Evolutionary conservation across 2,888 invertebrate genomes (phyloP).

Genomic region (Campaea margaritaria): DNA sequence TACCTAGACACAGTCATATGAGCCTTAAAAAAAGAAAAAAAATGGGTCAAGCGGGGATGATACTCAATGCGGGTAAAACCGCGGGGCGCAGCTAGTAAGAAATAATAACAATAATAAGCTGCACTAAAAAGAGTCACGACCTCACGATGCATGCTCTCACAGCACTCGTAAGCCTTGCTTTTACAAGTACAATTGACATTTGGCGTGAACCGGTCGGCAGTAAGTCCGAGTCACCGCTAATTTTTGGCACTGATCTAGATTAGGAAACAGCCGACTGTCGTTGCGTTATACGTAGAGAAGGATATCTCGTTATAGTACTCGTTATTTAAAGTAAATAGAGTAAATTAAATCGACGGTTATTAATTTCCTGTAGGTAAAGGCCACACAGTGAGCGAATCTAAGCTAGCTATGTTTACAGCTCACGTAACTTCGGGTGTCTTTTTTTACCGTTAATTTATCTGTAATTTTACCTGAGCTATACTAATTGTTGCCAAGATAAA

Average conservation of each 20-base stretch:
- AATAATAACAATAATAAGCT: background rate
- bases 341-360: no score
- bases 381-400: no score
- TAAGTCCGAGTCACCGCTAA: conserved; percentile 46
- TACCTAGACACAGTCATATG: no score
- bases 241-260: conserved; percentile 57
- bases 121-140: conserved; percentile 5
- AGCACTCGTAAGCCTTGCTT: conserved; percentile 20
- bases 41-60: no score
- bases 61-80: no score
- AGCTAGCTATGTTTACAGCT: no score
- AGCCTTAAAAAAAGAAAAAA: no score
- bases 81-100: background rate
- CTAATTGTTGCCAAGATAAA: no score
- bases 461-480: no score
- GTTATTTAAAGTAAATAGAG: background rate
- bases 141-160: background rate
- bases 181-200: conserved; percentile 28
- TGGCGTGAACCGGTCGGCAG: conserved; percentile 21
- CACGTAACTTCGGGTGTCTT: no score
- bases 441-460: no score
- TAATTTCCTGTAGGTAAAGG: no score
- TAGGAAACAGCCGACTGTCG: conserved; percentile 43
- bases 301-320: background rate
- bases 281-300: conserved; percentile 16